These are phyloP conservation scores for Melanostigma gelatinosum DNA, from an alignment of 2,113 vertebrate species.

Conservation along the genomic window DNA sequence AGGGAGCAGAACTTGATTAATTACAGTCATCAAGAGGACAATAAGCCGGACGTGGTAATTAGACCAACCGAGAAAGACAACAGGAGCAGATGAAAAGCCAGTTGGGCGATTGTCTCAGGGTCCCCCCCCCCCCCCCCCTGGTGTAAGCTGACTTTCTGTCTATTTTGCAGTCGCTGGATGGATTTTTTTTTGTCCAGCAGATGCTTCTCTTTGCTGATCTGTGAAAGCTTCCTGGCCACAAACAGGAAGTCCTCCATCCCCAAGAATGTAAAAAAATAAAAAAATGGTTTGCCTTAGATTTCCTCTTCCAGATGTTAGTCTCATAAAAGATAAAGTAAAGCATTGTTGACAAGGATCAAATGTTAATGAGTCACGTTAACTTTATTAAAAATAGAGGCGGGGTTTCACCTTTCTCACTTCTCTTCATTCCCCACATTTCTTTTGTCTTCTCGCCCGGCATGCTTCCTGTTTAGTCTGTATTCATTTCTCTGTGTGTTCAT, in stretches of 20 bases:
- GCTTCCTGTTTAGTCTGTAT: not conserved
- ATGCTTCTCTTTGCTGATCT: slow-evolving; percentile 65
- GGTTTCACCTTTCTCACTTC: not conserved
- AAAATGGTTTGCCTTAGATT: not conserved
- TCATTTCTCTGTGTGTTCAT: not conserved
- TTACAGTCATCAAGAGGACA: slow-evolving; percentile 76
- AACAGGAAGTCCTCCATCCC: not conserved
- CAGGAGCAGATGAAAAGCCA: slow-evolving; percentile 66
- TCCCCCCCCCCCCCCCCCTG: not conserved
- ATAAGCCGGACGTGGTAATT: slow-evolving; percentile 74
- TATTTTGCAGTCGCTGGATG: slow-evolving; percentile 64
- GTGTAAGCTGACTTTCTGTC: slow-evolving; percentile 69
- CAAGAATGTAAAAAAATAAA: not conserved
- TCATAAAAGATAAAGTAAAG: not conserved
- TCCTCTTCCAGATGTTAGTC: not conserved
- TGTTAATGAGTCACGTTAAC: not conserved
- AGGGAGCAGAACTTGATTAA: slow-evolving; percentile 77
- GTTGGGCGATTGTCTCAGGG: slow-evolving; percentile 51
- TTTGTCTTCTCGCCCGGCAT: not conserved
- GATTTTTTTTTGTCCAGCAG: slow-evolving; percentile 54
- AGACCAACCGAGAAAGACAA: slow-evolving; percentile 65
- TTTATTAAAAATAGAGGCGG: not conserved
- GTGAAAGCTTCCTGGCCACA: slow-evolving; percentile 18
- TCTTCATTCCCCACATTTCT: not conserved
- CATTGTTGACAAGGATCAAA: not conserved